Evolutionary conservation across 1,140 invertebrate genomes (phyloP).

Genomic region (Drosophila sucinea): DNA sequence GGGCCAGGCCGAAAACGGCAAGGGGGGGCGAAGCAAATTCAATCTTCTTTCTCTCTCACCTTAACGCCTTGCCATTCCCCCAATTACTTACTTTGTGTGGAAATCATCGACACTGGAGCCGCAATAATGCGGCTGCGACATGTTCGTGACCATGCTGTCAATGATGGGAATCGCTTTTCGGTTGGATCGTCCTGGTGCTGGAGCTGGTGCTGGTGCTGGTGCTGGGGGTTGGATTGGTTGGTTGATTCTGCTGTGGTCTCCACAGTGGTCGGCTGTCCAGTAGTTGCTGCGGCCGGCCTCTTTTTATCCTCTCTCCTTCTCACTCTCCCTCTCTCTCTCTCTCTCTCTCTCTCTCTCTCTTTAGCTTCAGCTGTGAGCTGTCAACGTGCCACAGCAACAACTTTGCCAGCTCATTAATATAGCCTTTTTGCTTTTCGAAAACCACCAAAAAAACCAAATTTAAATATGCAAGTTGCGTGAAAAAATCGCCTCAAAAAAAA

Average conservation of each 20-base stretch:
- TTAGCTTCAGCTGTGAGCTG: constrained; percentile 47
- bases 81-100: constrained; percentile 75
- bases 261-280: constrained; percentile 3
- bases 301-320: neutral
- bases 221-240: neutral
- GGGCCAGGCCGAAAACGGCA: neutral
- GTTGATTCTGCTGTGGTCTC: neutral
- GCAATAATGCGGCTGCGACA: constrained; percentile 79
- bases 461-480: constrained; percentile 52
- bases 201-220: constrained; percentile 17
- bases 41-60: neutral
- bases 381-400: constrained; percentile 37
- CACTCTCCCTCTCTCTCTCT: neutral
- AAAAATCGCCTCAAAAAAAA: neutral
- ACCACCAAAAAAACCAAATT: constrained; percentile 22
- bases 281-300: constrained; percentile 7
- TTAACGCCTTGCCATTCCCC: neutral
- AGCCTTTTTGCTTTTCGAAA: constrained; percentile 21
- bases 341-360: neutral
- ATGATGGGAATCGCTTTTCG: constrained; percentile 37
- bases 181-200: constrained; percentile 15
- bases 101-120: constrained; percentile 77
- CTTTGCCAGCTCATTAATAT: constrained; percentile 68
- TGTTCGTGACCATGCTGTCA: constrained; percentile 80
- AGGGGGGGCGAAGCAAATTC: neutral